Percentiles rank a stretch among this genome's conserved stretches.
These are phyloP conservation scores for Rissa tridactyla DNA, from an alignment of 2,113 vertebrate species.

Conservation along the genomic window DNA sequence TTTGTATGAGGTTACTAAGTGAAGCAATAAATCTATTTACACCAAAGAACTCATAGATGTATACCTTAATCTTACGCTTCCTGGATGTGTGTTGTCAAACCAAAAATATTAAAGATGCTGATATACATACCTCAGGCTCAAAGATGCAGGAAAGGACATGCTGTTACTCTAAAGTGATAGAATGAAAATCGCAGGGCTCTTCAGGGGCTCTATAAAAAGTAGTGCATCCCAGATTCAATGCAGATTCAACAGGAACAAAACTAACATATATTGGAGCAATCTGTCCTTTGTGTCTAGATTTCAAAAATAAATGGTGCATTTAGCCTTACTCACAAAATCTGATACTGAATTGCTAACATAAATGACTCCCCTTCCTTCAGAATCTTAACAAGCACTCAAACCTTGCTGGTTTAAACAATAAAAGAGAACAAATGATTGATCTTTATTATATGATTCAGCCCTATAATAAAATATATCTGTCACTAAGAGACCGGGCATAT, in stretches of 20 bases:
- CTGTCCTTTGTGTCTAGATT: background rate
- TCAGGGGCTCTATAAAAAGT: background rate
- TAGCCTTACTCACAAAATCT: background rate
- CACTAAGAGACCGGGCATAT: constrained; percentile 27
- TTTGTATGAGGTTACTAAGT: background rate
- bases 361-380: background rate
- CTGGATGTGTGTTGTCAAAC: background rate
- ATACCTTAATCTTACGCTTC: accelerated
- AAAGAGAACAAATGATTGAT: constrained; percentile 48
- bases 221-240: background rate
- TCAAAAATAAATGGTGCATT: background rate
- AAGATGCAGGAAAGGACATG: background rate
- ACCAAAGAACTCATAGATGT: background rate
- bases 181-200: background rate
- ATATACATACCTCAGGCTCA: background rate
- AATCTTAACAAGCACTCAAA: background rate
- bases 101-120: background rate
- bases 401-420: background rate
- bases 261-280: background rate
- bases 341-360: background rate
- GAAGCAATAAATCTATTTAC: background rate
- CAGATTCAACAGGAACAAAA: background rate
- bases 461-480: constrained; percentile 29
- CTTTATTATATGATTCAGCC: constrained; percentile 35
- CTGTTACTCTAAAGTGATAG: background rate